These are phyloP conservation scores for Brachyptera risi DNA, from an alignment of 2,888 invertebrate species.

Conservation along the genomic window DNA sequence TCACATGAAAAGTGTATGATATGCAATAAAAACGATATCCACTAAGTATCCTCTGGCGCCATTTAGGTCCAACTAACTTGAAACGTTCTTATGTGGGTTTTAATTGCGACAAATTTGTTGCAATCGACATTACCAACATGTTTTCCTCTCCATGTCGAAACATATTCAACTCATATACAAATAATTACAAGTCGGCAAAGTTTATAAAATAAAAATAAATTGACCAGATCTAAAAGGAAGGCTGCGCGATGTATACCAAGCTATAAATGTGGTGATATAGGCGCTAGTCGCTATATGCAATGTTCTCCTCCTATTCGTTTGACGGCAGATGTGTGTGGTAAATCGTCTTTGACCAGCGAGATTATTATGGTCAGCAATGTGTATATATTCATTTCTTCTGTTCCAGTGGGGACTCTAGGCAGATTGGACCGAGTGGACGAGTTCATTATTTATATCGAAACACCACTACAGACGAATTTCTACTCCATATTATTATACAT, in stretches of 20 bases:
- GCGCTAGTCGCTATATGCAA: no score
- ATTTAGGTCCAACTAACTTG: conserved; percentile 1
- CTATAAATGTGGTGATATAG: no score
- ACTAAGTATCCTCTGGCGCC: conserved; percentile 6
- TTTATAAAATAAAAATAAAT: not conserved
- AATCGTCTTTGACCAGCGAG: no score
- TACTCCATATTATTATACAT: no score
- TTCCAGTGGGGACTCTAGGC: not conserved
- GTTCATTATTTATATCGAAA: conserved; percentile 8
- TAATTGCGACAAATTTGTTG: conserved; percentile 9
- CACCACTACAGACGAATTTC: no score
- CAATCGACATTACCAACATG: conserved; percentile 1
- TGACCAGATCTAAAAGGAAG: not conserved
- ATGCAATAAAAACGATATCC: no score
- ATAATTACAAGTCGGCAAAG: conserved; percentile 15
- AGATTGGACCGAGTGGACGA: not conserved
- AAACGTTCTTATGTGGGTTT: conserved; percentile 3
- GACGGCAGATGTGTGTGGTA: conserved; percentile 19
- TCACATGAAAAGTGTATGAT: no score
- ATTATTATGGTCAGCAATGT: conserved; percentile 17
- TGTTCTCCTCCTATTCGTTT: conserved; percentile 8
- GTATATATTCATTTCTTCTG: not conserved
- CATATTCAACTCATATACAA: conserved; percentile 1
- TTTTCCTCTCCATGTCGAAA: not conserved
- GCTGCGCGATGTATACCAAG: not conserved